Conservation (phyloP, 2,888 invertebrate species). For the Tetranychus piercei region DNA sequence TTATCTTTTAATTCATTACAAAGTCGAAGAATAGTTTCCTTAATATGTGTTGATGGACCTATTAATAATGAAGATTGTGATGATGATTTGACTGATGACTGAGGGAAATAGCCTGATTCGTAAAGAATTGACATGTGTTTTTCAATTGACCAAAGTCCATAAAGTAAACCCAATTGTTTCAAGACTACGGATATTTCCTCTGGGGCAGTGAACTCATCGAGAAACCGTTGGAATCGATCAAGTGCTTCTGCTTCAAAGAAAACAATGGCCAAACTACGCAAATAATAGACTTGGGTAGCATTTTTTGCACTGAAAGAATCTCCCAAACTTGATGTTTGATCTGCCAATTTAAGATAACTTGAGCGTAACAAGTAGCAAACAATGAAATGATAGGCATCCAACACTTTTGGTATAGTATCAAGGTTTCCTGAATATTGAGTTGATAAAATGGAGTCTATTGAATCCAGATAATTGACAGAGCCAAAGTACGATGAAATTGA, state of each 20-base stretch:
- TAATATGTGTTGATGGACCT: slow-evolving; percentile 33
- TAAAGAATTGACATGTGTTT: slow-evolving; percentile 53
- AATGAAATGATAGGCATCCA: slow-evolving; percentile 28
- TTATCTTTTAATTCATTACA: slow-evolving; percentile 53
- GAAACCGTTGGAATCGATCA: slow-evolving; percentile 16
- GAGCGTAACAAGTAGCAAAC: slow-evolving; percentile 29
- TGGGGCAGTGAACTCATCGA: background rate
- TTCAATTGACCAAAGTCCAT: slow-evolving; percentile 39
- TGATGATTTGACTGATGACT: background rate
- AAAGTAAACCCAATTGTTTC: slow-evolving; percentile 31
- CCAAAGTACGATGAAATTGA: slow-evolving; percentile 11
- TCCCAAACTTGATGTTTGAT: slow-evolving; percentile 24
- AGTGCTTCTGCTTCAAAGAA: slow-evolving; percentile 45
- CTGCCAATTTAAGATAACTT: slow-evolving; percentile 44
- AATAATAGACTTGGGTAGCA: slow-evolving; percentile 62
- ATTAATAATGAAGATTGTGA: background rate
- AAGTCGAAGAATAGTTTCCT: slow-evolving; percentile 48
- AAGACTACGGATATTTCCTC: slow-evolving; percentile 28
- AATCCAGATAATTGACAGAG: slow-evolving; percentile 12
- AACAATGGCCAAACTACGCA: slow-evolving; percentile 53
- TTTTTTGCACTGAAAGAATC: slow-evolving; percentile 57
- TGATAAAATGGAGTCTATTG: slow-evolving; percentile 14
- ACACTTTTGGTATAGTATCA: slow-evolving; percentile 5
- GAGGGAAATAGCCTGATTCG: slow-evolving; percentile 29
- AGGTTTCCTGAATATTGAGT: slow-evolving; percentile 38